A percentile compares a stretch with the other conserved stretches of the same genome.
These are phyloP conservation scores for Dicaeum eximium DNA, from an alignment of 2,113 vertebrate genomes.

Conservation along the genomic window DNA sequence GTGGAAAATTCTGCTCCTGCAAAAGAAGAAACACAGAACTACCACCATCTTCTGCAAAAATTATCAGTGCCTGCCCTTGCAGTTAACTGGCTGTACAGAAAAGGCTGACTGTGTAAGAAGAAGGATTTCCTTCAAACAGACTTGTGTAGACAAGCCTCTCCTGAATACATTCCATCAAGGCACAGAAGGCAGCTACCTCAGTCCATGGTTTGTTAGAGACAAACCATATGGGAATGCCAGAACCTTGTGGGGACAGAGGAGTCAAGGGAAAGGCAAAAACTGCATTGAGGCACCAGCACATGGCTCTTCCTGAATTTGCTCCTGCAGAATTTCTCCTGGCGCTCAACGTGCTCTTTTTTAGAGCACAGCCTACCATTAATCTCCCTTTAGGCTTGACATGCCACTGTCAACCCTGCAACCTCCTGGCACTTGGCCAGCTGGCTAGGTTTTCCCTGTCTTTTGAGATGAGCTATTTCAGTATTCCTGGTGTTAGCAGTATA, in stretches of 20 bases:
- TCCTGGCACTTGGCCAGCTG: neutral
- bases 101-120: neutral
- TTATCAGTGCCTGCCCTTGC: neutral
- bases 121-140: neutral
- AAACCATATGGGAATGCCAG: neutral
- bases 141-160: neutral
- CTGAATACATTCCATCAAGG: neutral
- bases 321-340: neutral
- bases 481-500: neutral
- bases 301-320: neutral
- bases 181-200: neutral
- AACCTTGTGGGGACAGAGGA: neutral
- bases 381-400: neutral
- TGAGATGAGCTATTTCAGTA: constrained; percentile 24
- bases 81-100: neutral
- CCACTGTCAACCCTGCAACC: neutral
- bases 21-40: neutral
- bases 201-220: too few species aligned
- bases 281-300: neutral
- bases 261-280: neutral
- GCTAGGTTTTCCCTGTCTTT: neutral
- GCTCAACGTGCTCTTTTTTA: neutral
- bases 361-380: neutral
- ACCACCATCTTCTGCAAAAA: neutral
- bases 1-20: neutral